Percentiles rank a stretch among this genome's conserved stretches.
Evolutionary conservation across 2,888 invertebrate genomes (phyloP).

Genomic region (Diploptera punctata): DNA sequence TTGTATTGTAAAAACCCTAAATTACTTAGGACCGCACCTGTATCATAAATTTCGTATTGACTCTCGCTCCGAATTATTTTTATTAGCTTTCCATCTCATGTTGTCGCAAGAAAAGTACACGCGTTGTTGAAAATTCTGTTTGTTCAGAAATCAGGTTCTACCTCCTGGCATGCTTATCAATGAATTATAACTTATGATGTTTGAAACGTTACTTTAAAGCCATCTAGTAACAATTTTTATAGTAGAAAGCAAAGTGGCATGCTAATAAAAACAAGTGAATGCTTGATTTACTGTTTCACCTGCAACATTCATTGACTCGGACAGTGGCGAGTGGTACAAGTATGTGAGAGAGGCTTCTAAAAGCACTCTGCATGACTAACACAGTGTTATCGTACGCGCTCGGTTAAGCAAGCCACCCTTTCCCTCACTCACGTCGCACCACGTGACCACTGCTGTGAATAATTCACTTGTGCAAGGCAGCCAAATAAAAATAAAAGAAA

Average conservation of each 20-base stretch:
- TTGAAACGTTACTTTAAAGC: not conserved
- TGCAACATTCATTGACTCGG: not conserved
- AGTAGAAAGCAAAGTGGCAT: not conserved
- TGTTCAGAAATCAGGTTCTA: no score
- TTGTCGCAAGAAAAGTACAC: no score
- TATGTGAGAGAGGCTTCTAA: not conserved
- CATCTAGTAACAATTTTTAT: not conserved
- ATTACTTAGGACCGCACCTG: no score
- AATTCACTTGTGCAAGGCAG: not conserved
- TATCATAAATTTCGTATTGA: no score
- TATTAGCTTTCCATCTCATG: no score
- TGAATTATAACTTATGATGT: no score
- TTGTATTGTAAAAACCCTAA: no score
- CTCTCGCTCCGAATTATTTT: no score
- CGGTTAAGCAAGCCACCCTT: not conserved
- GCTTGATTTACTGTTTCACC: not conserved
- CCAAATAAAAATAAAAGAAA: not conserved
- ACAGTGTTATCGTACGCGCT: not conserved
- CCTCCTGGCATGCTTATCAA: no score
- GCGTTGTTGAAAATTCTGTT: no score
- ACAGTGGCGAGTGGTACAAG: not conserved
- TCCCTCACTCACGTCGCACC: not conserved
- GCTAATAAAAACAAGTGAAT: conserved; percentile 2
- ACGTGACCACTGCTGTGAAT: not conserved
- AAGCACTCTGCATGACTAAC: not conserved